Base-by-base conservation (phyloP, 2,888 invertebrate genomes). In the Trypoxylon attenuatum region DNA sequence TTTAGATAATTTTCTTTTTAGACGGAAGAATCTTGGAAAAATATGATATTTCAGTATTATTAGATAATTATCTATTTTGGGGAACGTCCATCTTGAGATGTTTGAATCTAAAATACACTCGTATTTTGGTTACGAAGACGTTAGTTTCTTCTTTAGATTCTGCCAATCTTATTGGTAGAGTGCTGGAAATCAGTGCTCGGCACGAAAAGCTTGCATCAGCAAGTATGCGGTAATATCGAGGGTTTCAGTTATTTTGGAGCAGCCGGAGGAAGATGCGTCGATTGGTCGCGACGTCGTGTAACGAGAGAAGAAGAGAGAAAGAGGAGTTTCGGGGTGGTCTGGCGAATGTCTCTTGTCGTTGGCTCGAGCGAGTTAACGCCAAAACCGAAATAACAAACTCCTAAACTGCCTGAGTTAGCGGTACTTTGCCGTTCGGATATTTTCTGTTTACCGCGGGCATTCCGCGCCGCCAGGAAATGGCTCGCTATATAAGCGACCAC, bases 341-440 rank as follows among this genome's bases (percentile, higher is more conserved):
- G 84, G 84, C 79, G 73, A 84, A 78, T 81, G 82, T 84, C 84
- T 82, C 82, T 82, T 83, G 82, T 83, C 84, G 76, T 74, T 71
- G 71, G 66, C 56, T 64, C 56, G 72, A 62, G 49, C 67, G 67
- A 74, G 74, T 81, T 81, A 81, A 81, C 81, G 77, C 74, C 78
- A 74, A 75, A 70, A 77, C 73, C 73, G 76, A 75, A 79, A 78
- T 80, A 81, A 81, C 76, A 81, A 80, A 81, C 82, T 77, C 65
- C 77, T 76, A 77, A 77, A 76, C 52, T 55, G 38, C 33, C 58
- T 59, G 73, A 76, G 71, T 76, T 76, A 76, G 67, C 71, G 73
- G 70, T 73, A 59, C 66, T 71, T 62, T 57, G 65, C 57, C 53
- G 71, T 54, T 53, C 67, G 67, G 69, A 67, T 76, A 76, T 73